phyloP scores from a whole-genome alignment of 2,888 invertebrate species.

The Chamaedrilus cognettii region DNA sequence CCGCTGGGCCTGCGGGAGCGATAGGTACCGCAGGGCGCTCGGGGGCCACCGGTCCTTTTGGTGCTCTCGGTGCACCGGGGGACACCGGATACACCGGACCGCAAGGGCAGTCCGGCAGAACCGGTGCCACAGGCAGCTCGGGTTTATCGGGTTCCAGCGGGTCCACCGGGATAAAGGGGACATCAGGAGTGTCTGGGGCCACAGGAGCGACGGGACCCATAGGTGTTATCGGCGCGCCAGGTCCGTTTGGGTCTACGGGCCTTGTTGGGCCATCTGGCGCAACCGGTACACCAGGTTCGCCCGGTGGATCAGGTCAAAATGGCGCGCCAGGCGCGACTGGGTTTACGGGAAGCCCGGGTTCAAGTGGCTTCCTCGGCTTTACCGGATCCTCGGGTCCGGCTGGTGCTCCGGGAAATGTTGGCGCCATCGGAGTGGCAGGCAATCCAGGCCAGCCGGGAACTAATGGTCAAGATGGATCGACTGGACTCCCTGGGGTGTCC shows the following conservation, averaged over 20 bases:
- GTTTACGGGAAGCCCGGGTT: constrained; percentile 18
- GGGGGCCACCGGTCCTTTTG: constrained; percentile 35
- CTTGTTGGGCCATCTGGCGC: constrained; percentile 13
- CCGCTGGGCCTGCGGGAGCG: constrained; percentile 44
- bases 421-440: constrained; percentile 20
- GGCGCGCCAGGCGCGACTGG: constrained; percentile 19
- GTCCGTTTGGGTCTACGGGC: constrained; percentile 25
- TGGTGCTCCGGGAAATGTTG: constrained; percentile 13
- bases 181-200: constrained; percentile 13
- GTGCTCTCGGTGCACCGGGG: constrained; percentile 40
- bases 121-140: constrained; percentile 17
- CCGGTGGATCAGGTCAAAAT: constrained; percentile 18
- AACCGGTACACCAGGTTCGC: constrained; percentile 11
- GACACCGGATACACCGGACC: constrained; percentile 21
- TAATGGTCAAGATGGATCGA: constrained; percentile 9
- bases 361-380: constrained; percentile 17
- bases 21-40: constrained; percentile 43
- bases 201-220: constrained; percentile 13
- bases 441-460: constrained; percentile 30
- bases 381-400: constrained; percentile 22
- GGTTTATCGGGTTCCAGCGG: neutral
- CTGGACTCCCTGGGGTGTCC: constrained; percentile 6
- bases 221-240: constrained; percentile 22
- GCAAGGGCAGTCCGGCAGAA: constrained; percentile 8
- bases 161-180: neutral